Evolutionary conservation across 2,797 vertebrate species (phyloP), one percentile per base, ranked within the genome.

Genomic region (Corythornis leucogaster): DNA sequence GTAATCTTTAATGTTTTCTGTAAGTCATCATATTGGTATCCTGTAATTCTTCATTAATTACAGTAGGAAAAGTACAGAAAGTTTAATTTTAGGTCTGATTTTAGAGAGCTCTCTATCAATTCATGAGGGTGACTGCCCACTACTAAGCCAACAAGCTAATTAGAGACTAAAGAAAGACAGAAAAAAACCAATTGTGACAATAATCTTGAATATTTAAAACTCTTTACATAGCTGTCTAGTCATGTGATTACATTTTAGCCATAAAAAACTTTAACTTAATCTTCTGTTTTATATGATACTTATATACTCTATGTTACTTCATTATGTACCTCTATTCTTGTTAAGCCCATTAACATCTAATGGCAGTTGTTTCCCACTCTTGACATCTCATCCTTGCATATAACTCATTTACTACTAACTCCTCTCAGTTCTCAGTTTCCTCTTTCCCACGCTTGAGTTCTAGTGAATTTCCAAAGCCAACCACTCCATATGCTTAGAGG

Each of bases 401-500:
- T 63, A 53, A n/a, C 78, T 84, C 68, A 70, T 75, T 81, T 93
- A 70, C 88, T 86, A 77, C 53, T 35, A 58, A 40, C 58, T 76
- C 45, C 45, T 35, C 18, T 80, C 38, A 61, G 31, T 26, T 85
- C 64, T 54, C 82, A 59, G 70, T 35, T 90, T 84, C 67, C 68
- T 77, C 71, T 88, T 94, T 79, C 57, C 61, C 85, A 85, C 63
- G 7, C 55, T 88, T 88, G 28, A 61, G 50, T 77, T 95, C 80
- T 28, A 92, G 67, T 2, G 13, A 76, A 77, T 85, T 92, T 88
- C 64, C 61, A 89, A 91, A 91, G 83, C 53, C 40, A 94, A 67
- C 9, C 35, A 25, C 50, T 88, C 83, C 92, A 91, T 93, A 90
- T 91, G 86, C 64, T 94, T 85, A 80, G 50, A 70, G 46, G 43